Base-by-base conservation (phyloP, 2,888 invertebrate species). In the Laspeyria flexula region DNA sequence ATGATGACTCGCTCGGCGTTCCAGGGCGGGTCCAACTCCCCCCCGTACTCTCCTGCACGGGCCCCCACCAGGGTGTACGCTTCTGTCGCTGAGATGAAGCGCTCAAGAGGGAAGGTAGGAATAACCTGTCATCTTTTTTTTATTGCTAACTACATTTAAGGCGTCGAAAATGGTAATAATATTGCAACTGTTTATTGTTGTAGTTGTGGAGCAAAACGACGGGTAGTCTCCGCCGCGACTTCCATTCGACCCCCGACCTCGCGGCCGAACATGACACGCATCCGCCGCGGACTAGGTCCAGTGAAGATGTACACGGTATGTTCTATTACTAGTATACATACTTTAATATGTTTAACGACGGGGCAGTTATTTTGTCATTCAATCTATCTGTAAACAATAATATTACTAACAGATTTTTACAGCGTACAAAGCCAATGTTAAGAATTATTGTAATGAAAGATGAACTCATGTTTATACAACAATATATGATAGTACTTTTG, bases 41-140 rank as follows among this genome's bases (percentile, higher is more conserved):
- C 95, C 51, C 95, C 95, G 18, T 93, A 94, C 65, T 96, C 96
- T 7, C 96, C 96, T 4, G 95, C 96, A 46, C 94, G 93, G 0
- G 92, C 93, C 1, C 90, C 94, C 40, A 91, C 91, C 27, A 90
- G 95, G 54, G 97, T 98, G 30, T 98, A 98, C 86, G 97, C 97
- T 35, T 98, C 98, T 79, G 98, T 98, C 34, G 97, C 98, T 0
- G 98, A 98, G 85, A 98, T 98, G 98, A 98, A 98, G 86, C 94
- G 98, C 47, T 94, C 93, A 64, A 96, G 96, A 84, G 95, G 94
- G 66, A 96, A 95, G 93, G 95, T 95, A 81, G 3, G 21, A 21
- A 2, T n/a, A n/a, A n/a, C n/a, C n/a, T n/a, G n/a, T n/a, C n/a
- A n/a, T n/a, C n/a, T n/a, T n/a, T n/a, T n/a, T n/a, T n/a, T n/a